These are phyloP conservation scores for Delichon dasypus DNA, from an alignment of 2,797 vertebrate genomes.

Conservation along the genomic window DNA sequence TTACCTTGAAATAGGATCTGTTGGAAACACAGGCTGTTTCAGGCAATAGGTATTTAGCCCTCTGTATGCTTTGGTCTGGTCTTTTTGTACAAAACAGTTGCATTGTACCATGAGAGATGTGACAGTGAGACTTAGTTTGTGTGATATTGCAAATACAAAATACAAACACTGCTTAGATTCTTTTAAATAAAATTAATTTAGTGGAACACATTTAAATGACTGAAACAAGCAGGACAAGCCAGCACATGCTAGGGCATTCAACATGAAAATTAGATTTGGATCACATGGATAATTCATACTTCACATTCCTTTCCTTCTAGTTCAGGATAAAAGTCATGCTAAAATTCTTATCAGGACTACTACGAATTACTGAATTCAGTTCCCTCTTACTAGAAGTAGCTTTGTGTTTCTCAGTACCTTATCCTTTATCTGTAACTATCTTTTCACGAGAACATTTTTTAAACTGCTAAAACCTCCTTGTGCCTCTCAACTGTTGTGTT, in stretches of 20 bases:
- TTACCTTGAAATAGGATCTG: conserved; percentile 43
- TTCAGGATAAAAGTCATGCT: not conserved
- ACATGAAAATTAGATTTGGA: conserved; percentile 32
- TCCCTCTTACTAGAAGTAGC: not conserved
- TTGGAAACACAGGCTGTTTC: conserved; percentile 3
- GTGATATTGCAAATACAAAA: not conserved
- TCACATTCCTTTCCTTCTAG: not conserved
- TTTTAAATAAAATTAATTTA: not conserved
- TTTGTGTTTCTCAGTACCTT: not conserved
- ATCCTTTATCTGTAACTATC: not conserved
- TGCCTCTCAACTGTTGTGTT: not conserved
- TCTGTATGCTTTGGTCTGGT: not conserved
- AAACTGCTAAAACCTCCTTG: not conserved
- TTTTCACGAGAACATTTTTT: not conserved
- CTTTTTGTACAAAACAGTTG: not conserved
- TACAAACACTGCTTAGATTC: not conserved
- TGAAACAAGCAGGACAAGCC: conserved; percentile 24
- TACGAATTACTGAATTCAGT: not conserved
- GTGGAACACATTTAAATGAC: not conserved
- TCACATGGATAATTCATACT: conserved; percentile 20
- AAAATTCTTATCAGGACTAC: not conserved
- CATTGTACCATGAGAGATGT: not conserved
- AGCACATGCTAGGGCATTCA: not conserved
- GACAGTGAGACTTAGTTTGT: not conserved
- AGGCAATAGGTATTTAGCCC: not conserved